Evolutionary conservation across 2,797 vertebrate genomes (phyloP).

Genomic region (Rhinogobio ventralis): DNA sequence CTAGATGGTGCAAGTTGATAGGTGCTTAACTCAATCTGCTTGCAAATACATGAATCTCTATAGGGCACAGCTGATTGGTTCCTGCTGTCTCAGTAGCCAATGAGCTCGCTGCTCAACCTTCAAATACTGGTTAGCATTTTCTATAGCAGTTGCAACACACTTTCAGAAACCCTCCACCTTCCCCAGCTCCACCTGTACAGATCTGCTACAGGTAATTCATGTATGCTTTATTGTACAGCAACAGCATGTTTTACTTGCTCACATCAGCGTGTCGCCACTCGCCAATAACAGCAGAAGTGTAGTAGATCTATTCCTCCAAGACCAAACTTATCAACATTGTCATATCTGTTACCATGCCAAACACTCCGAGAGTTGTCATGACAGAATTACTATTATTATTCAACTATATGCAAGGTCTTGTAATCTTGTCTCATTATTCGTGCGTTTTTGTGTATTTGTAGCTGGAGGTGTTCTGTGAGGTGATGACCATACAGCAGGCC

Average conservation of each 20-base stretch:
- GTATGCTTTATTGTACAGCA: neutral
- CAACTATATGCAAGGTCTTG: neutral
- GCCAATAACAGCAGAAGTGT: too few relatives aligned
- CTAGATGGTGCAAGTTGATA: neutral
- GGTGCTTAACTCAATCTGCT: neutral
- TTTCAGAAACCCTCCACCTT: neutral
- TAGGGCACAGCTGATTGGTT: neutral
- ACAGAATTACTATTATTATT: too few relatives aligned
- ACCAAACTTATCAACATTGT: too few relatives aligned
- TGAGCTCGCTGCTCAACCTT: neutral
- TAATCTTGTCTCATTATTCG: neutral
- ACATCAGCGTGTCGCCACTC: neutral
- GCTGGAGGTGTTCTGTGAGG: slow-evolving; percentile 92
- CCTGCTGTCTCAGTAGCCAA: neutral
- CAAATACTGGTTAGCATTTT: neutral
- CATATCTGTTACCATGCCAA: too few relatives aligned
- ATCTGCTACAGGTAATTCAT: neutral
- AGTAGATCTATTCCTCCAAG: too few relatives aligned
- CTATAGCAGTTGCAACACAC: neutral
- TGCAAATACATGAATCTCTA: neutral
- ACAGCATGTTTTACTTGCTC: neutral
- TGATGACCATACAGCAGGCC: slow-evolving; percentile 96
- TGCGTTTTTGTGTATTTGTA: slow-evolving; percentile 63
- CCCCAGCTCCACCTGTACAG: neutral
- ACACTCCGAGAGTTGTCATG: too few relatives aligned